Percentiles rank a stretch among this genome's conserved stretches.
Conservation (phyloP, 2,113 vertebrate species). For the Cephalopterus ornatus region DNA sequence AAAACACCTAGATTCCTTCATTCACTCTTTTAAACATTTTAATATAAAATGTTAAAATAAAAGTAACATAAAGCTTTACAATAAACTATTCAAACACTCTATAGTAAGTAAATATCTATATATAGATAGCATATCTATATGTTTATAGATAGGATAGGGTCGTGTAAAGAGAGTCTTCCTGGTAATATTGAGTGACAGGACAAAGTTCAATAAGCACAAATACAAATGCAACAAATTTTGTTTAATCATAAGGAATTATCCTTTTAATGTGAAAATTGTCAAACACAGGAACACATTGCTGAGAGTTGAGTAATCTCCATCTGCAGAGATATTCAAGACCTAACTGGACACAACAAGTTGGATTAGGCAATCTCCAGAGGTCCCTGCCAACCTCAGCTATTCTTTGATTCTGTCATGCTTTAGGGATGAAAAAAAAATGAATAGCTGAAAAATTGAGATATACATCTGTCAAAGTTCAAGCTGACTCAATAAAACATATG, state of each 20-base stretch:
- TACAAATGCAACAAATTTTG: not conserved
- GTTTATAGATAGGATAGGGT: not conserved
- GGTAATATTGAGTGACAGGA: not conserved
- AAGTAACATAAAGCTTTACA: not conserved
- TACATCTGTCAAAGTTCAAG: not conserved
- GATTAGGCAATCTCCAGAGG: not conserved
- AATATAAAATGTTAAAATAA: not conserved
- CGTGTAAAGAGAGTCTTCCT: not conserved
- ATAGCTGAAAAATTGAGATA: not conserved
- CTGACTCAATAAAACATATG: not conserved
- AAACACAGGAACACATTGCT: rapidly evolving
- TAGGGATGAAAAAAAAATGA: not conserved
- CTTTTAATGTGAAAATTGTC: not conserved
- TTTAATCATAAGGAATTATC: not conserved
- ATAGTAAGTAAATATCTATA: not conserved
- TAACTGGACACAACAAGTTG: not conserved
- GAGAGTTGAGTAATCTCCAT: not conserved
- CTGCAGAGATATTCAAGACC: not conserved
- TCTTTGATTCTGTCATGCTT: not conserved
- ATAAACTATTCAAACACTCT: not conserved
- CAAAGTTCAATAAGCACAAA: not conserved
- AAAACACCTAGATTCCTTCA: not conserved
- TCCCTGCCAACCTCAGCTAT: not conserved
- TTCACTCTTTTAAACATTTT: not conserved
- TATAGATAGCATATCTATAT: not conserved